Evolutionary conservation across 2,797 vertebrate genomes (phyloP), one percentile per base, ranked within the genome.

Genomic region (Lacerta agilis): DNA sequence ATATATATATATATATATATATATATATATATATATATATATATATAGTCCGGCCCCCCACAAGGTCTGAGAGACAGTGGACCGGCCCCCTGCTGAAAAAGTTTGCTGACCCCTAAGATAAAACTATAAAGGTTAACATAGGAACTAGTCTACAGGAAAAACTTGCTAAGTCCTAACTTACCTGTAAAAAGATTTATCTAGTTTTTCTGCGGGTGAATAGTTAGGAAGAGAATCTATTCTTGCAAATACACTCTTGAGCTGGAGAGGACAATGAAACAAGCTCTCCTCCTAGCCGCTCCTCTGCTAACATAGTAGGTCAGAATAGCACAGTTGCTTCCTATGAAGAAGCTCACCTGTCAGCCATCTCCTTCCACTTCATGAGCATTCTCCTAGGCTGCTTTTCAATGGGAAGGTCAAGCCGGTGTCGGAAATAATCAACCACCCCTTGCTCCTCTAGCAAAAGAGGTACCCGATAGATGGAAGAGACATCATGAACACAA

Each of bases 301-400:
- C 38, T 49, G 41, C 41, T 69, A 69, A 15, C 23, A 25, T 23
- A 10, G 27, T 0, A 27, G 3, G 0, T 4, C 69, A 25, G 33
- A 43, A 45, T 13, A 43, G 67, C 25, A 64, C 29, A 23, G 45
- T 23, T 25, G 71, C 4, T 79, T 38, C 23, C 15, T 18, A 58
- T 45, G 0, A 45, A n/a, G 41, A 76, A 36, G 72, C 95, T 88
- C 93, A 99, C 99, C 99, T 98, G 96, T 99, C 98, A 38, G 99
- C 98, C 97, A 99, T 99, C 94, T 99, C 98, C 84, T 98, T 99
- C 99, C 98, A 99, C 92, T 99, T 99, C 94, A 97, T 96, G n/a
- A 99, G 97, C 98, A 98, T 98, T 93, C 95, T 98, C 81, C 97
- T 97, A 71, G 98, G 97, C 95, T 97, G 97, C 91, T 96, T 96